Evolutionary conservation across 1,140 invertebrate species (phyloP).

Genomic region (Ooceraea biroi): DNA sequence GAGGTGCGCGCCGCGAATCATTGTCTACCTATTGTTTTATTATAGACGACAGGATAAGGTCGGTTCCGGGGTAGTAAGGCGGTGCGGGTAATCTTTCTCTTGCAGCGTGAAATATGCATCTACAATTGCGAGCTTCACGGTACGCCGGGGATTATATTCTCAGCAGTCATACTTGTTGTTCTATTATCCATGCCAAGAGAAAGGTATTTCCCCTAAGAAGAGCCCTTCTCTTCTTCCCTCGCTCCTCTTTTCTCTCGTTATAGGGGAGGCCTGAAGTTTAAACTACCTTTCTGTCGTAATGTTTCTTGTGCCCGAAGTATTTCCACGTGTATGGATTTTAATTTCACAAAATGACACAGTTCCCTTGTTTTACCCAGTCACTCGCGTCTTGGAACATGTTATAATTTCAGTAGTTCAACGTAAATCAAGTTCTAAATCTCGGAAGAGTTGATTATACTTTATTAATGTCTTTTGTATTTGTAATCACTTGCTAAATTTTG

Average conservation of each 20-base stretch:
- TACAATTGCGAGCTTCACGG: slow-evolving; percentile 59
- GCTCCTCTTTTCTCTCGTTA: neutral
- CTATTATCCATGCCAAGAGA: slow-evolving; percentile 59
- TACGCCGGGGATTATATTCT: slow-evolving; percentile 60
- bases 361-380: neutral
- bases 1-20: slow-evolving; percentile 46
- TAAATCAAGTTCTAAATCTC: neutral
- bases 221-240: neutral
- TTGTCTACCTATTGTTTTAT: slow-evolving; percentile 61
- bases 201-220: slow-evolving; percentile 58
- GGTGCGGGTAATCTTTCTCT: slow-evolving; percentile 60
- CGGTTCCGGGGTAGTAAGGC: slow-evolving; percentile 40
- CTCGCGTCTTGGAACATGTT: neutral
- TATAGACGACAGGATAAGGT: slow-evolving; percentile 64
- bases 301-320: slow-evolving; percentile 25
- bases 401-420: neutral
- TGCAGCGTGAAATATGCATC: slow-evolving; percentile 58
- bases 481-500: no score
- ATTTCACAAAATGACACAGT: slow-evolving; percentile 7
- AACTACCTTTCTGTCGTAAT: slow-evolving; percentile 43
- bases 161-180: slow-evolving; percentile 63
- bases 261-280: slow-evolving; percentile 22
- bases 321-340: slow-evolving; percentile 24
- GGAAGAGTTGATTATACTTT: no score
- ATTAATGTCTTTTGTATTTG: no score